Base-by-base conservation (phyloP, 2,888 invertebrate genomes). In the Drosophila basisetae region DNA sequence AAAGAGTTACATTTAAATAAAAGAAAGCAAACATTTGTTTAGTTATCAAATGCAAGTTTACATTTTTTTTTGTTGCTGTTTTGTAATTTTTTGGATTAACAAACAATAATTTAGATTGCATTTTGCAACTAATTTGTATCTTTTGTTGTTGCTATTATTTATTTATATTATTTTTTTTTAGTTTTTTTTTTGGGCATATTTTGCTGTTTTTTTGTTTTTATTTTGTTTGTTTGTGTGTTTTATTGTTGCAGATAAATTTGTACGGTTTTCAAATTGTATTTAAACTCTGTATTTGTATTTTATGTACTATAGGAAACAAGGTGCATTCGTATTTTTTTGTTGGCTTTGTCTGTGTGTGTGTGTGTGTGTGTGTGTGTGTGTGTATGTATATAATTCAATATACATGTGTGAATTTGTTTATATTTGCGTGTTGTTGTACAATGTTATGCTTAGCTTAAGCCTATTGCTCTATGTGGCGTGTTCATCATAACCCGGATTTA, bases 291-390 rank as follows among this genome's bases (percentile, higher is more conserved):
- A 53, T 54, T 74, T 75, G 30, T 67, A 47, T 76, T 73, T 52
- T 82, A 77, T 83, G 68, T 84, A 68, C 84, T 86, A 86, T 89
- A 89, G 86, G 84, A 86, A 89, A 83, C 78, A 78, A 88, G 74
- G 89, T 89, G 88, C 74, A 88, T 80, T 80, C 63, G 83, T 81
- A 35, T 86, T 25, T 47, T 18, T 18, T 18, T 43, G 52, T 30
- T 78, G 65, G 61, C 31, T 68, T 41, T 70, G 55, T 76, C 35
- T 80, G 52, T 68, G 50, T 80, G 62, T 76, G 63, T 86, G 35
- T 72, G 43, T 68, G 64, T 82, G 22, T 64, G 53, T 84, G 37
- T 73, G 16, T 74, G 1, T 71, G 30, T 78, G 28, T 68, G 47
- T 82, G 25, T 76, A 59, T 68, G 64, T 72, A 50, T 80, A 63